Percentiles rank a stretch among this genome's conserved stretches.
phyloP scores from a whole-genome alignment of 2,113 vertebrate genomes.

The Tachysurus vachellii region DNA sequence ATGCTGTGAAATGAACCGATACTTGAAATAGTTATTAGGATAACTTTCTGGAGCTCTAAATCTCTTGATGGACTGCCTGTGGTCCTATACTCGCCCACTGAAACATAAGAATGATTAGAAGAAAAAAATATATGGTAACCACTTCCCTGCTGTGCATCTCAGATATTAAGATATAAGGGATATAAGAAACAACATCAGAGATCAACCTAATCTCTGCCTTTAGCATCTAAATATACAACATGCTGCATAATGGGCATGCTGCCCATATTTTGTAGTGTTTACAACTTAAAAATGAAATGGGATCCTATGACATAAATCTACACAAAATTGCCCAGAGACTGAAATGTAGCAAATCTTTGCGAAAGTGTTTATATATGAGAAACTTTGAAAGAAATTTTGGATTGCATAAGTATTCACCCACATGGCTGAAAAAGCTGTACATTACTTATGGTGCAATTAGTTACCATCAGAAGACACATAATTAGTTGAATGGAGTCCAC shows the following conservation, averaged over 20 bases:
- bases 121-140: background rate
- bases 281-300: background rate
- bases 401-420: background rate
- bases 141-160: background rate
- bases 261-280: background rate
- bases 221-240: background rate
- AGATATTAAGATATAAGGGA: background rate
- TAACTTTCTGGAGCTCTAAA: background rate
- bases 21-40: background rate
- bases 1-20: background rate
- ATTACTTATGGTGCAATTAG: slow-evolving; percentile 1
- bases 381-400: too few relatives aligned
- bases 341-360: background rate
- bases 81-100: slow-evolving; percentile 7
- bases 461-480: slow-evolving; percentile 7
- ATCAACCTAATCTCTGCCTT: background rate
- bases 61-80: slow-evolving; percentile 2
- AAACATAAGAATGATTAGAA: background rate
- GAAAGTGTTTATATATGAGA: background rate
- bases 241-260: background rate
- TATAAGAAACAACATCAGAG: background rate
- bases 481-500: slow-evolving; percentile 10
- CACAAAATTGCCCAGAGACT: background rate
- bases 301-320: background rate
- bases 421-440: background rate